Evolutionary conservation across 2,797 vertebrate genomes (phyloP), one percentile per base, ranked within the genome.

Genomic region (Sebastes dallii): DNA sequence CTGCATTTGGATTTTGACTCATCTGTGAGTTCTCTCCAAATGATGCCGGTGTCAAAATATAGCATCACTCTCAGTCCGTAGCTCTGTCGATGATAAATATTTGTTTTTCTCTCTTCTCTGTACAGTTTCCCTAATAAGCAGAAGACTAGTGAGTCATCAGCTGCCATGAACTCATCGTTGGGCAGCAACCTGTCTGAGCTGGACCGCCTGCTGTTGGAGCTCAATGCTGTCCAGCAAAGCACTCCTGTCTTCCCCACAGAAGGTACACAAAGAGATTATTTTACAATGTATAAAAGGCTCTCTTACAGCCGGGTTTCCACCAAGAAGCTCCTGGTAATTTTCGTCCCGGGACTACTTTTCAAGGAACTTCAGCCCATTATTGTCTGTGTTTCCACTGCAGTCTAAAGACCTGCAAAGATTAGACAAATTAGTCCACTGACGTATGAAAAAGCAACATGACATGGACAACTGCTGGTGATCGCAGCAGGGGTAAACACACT

Each of bases 111-210:
- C 16, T 84, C 24, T 32, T n/a, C 46, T 69, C 61, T 66, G n/a
- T 56, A 18, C 86, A 99, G 99, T 94, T 98, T 99, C 73, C 99
- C 98, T 5, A 98, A 98, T 88, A 99, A 99, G 88, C 98, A 96
- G 94, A 99, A 98, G 92, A 96, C 93, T 16, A 93, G 91, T 27
- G 97, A 98, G 29, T 96, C 97, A 2, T 97, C 97, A 30, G 94
- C 96, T 5, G 94, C 96, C 84, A 98, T 97, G 96, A 97, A 95
- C 89, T 95, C 97, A 61, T 96, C 96, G 1, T 84, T 99, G 94
- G 99, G 98, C 84, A 98, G 95, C 93, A 99, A 99, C 94, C 95
- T 99, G 77, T 99, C 98, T 0, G 98, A 99, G 90, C 95, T 99
- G 76, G 99, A 99, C 94, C 97, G 97, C 7, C 96, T 99, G 69